A percentile compares a stretch with the other conserved stretches of the same genome.
Evolutionary conservation across 2,888 invertebrate genomes (phyloP).

Genomic region (Ypsolopha scabrella): DNA sequence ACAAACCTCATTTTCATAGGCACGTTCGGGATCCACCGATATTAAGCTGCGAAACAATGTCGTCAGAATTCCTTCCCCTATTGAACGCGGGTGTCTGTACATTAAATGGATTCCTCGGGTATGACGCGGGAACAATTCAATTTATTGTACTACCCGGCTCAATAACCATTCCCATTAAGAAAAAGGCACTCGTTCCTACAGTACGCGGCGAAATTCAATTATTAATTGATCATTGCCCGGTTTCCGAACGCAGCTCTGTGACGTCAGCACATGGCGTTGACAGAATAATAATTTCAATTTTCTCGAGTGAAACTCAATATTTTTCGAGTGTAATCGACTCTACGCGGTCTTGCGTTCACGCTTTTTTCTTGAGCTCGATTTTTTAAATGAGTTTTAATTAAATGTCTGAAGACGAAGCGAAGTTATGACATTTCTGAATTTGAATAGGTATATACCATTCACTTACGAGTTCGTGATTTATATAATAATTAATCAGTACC

Average conservation of each 20-base stretch:
- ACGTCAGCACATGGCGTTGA: constrained; percentile 20
- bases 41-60: constrained; percentile 20
- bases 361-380: constrained; percentile 1
- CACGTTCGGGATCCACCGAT: constrained; percentile 7
- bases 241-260: constrained; percentile 9
- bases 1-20: constrained; percentile 15
- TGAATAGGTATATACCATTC: constrained; percentile 11
- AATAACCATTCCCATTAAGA: constrained; percentile 34
- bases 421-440: constrained; percentile 10
- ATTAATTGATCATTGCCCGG: constrained; percentile 31
- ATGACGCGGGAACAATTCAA: constrained; percentile 33
- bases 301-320: constrained; percentile 22
- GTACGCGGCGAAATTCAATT: constrained; percentile 21
- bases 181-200: constrained; percentile 33
- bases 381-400: constrained; percentile 21
- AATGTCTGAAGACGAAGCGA: constrained; percentile 18
- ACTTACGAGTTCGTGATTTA: constrained; percentile 5
- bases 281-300: constrained; percentile 33
- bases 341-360: background rate
- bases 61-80: constrained; percentile 9
- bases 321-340: constrained; percentile 9
- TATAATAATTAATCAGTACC: constrained; percentile 8
- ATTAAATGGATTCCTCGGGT: constrained; percentile 37
- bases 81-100: constrained; percentile 3
- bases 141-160: constrained; percentile 28